These are phyloP conservation scores for Heterodera filipjevi DNA, from an alignment of 2,888 invertebrate genomes.

Conservation along the genomic window DNA sequence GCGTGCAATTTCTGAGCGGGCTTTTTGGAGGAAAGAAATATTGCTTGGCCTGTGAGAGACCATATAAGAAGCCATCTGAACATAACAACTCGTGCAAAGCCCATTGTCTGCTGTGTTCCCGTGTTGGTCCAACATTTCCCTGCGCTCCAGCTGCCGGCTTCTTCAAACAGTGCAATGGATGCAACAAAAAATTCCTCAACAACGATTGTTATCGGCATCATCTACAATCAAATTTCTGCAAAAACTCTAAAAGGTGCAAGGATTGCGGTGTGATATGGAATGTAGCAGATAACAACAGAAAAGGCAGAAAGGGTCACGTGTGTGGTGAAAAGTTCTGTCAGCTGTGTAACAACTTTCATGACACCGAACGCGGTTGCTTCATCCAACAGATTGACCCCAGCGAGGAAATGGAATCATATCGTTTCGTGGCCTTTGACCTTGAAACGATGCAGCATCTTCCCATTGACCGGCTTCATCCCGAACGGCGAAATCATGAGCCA, in stretches of 20 bases:
- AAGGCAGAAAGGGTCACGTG: not conserved
- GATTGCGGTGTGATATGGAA: constrained; percentile 5
- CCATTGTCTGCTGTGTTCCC: not conserved
- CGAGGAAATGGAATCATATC: not conserved
- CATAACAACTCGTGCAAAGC: not conserved
- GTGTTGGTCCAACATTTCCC: not conserved
- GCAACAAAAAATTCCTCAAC: not conserved
- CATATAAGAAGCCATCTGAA: not conserved
- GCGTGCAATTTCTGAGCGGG: not conserved
- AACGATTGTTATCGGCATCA: not conserved
- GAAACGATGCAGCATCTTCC: constrained; percentile 22
- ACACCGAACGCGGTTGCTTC: not conserved
- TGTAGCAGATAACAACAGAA: not conserved
- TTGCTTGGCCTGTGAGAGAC: constrained; percentile 1
- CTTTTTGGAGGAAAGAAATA: not conserved
- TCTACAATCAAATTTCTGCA: not conserved
- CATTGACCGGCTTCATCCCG: not conserved
- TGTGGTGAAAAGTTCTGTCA: not conserved
- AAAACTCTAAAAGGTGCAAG: not conserved
- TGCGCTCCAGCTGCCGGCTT: not conserved
- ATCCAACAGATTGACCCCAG: not conserved
- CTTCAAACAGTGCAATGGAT: not conserved
- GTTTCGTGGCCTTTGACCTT: not conserved
- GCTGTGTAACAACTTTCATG: not conserved
- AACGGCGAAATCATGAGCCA: not conserved